Evolutionary conservation across 2,113 vertebrate genomes (phyloP), one percentile per base, ranked within the genome.

Genomic region (Percopsis transmontana): DNA sequence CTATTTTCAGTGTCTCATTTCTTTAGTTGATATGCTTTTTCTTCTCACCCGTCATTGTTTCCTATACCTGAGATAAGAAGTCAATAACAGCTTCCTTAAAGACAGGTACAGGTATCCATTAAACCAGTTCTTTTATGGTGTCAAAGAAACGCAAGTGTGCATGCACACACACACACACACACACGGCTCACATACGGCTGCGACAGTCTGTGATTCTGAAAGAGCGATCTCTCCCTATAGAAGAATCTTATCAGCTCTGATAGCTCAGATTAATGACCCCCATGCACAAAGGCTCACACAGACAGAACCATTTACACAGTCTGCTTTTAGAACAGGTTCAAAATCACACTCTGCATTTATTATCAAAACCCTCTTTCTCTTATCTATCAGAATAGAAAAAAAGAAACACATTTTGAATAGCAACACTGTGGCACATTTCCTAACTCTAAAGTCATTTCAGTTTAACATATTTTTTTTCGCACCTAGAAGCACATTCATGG

Each of bases 251-350:
- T 88, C 84, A 71, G 74, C 13, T 18, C 69, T 59, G 83, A 82
- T 80, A 66, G 78, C 60, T 79, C n/a, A 73, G 79, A 88, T 87
- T 84, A 84, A 90, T 89, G 85, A 85, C 77, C 79, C 72, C 71
- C 66, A 15, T 77, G 48, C 53, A 86, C 80, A 87, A 85, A 89
- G 79, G 84, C 71, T 68, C 74, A 64, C 47, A 47, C 19, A 74
- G 66, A 76, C 79, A 79, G 74, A 39, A 55, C 63, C 74, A 80
- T 87, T 86, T 74, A 74, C 65, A 68, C 59, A 50, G 62, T 39
- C 68, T 41, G 41, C 58, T 63, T 80, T 77, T 65, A 68, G 76
- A 81, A 55, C 51, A 71, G 44, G 9, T 77, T 79, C 67, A 80
- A 74, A 84, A 74, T 23, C 27, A 13, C 56, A 58, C 16, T 58